Base-by-base conservation (phyloP, 2,797 vertebrate genomes). In the Saxicola maurus region DNA sequence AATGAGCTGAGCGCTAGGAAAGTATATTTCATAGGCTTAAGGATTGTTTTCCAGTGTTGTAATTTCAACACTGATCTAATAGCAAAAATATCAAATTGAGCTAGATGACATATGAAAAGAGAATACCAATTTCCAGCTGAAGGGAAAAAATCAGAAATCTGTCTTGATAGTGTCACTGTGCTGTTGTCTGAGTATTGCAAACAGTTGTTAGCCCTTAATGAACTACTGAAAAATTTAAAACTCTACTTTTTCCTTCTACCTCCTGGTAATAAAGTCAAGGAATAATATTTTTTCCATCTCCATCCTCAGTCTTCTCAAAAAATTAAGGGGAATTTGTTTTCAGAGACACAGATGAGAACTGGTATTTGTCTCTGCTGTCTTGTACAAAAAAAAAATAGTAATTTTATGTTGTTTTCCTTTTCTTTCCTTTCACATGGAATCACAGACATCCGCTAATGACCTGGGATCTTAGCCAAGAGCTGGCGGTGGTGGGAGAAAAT, bases 381-480 rank as follows among this genome's bases (percentile, higher is more conserved):
- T 53, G 52, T 55, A 55, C 17, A 11, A 35, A 35, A 35, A 5
- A 31, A 16, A 2, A 5, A 13, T 15, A 69, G 45, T 67, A 64
- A 72, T 86, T 91, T 88, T 57, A 30, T 83, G 66, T 35, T 93
- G 73, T 37, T 92, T 51, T 83, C 79, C 79, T 94, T 91, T 91
- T 37, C 62, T 94, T 89, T 82, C 59, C 64, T 91, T 92, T 92
- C 90, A 82, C 86, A 86, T 84, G 81, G 59, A 85, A 61, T 88
- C 61, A 55, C 52, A 92, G 91, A 93, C 91, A 86, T 95, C 78
- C 2, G 0, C 83, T 91, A 86, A 93, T 94, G 83, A 80, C 75
- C 81, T 94, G 88, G 94, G 90, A 93, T 78, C 38, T 48, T 56
- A 76, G 95, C 94, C 95, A 95, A 90, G 57, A 84, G 60, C 68